Conservation (phyloP, 2,888 invertebrate genomes). For the Ptychoptera contaminata region DNA sequence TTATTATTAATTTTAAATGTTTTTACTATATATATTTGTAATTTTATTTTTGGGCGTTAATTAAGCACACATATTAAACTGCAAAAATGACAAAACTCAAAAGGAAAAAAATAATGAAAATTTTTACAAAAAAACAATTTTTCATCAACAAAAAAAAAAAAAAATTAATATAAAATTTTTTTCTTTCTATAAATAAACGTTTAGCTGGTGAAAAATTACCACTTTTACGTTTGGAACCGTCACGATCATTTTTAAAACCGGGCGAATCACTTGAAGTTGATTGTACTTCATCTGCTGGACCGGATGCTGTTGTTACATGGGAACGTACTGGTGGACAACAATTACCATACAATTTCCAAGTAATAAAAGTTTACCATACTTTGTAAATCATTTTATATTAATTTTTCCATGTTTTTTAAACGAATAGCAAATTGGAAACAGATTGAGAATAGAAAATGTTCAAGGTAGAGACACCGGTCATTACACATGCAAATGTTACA, state of each 20-base stretch:
- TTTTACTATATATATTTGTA: too few relatives aligned
- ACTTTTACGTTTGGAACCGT: conserved; percentile 26
- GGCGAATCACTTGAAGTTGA: conserved; percentile 30
- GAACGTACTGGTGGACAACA: conserved; percentile 24
- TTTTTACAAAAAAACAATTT: background rate
- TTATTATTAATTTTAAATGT: too few relatives aligned
- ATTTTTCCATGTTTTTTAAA: background rate
- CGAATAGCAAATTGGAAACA: conserved; percentile 30
- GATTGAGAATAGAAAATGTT: conserved; percentile 53
- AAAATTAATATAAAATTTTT: conserved; percentile 7
- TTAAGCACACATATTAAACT: too few relatives aligned
- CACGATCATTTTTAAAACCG: conserved; percentile 20
- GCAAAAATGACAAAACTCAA: too few relatives aligned
- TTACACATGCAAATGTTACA: conserved; percentile 62
- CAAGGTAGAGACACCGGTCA: conserved; percentile 66
- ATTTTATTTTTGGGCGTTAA: too few relatives aligned
- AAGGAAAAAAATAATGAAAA: too few relatives aligned
- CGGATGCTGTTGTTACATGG: conserved; percentile 26
- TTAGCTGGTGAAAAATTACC: conserved; percentile 10
- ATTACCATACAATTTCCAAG: conserved; percentile 23
- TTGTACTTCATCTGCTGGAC: conserved; percentile 25
- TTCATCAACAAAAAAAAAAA: conserved; percentile 9
- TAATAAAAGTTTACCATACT: conserved; percentile 11
- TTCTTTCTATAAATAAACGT: conserved; percentile 11
- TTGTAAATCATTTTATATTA: background rate